Base-by-base conservation (phyloP, 2,797 vertebrate genomes). In the Notolabrus celidotus region DNA sequence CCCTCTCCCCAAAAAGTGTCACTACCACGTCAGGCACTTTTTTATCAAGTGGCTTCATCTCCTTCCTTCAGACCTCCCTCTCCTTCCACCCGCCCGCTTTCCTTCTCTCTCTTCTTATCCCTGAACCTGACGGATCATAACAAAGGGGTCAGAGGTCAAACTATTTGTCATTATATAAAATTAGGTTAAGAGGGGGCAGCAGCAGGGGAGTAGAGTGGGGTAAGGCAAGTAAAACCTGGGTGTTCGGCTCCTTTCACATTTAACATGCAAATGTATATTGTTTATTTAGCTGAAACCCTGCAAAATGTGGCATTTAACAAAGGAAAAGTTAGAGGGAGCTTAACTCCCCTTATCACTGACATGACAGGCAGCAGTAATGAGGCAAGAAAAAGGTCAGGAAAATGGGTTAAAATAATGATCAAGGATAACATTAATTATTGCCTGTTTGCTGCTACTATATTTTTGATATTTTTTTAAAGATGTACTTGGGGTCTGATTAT, bases 1-100 rank as follows among this genome's bases (percentile, higher is more conserved):
- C 71, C 31, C 11, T 63, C 71, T 65, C 50, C 45, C 63, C 66
- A 29, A 67, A 31, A 85, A 71, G 49, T 84, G 76, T 79, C 84
- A 70, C 70, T 20, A 50, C 43, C 51, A 31, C 53, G 14, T 71
- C 70, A 82, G 61, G 39, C 43, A 8, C 53, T 74, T 82, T 74
- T 82, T 82, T 79, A 89, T 88, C 84, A 77, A 61, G 57, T 22
- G 39, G 39, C 52, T 23, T 75, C 79, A 85, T 86, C 85, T 85
- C 36, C 34, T 57, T 36, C 51, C 49, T 56, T 38, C 60, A 6
- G 43, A 60, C 45, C 65, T 53, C 31, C 39, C 23, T 33, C 58
- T 46, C 14, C 22, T 0, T 15, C 7, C 4, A 16, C 31, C 55
- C 22, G 27, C 27, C 3, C 27, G 27, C 27, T 27, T 27, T 27